These are phyloP conservation scores for Pachycephus smyrnensis DNA, from an alignment of 2,888 invertebrate genomes.

Conservation along the genomic window DNA sequence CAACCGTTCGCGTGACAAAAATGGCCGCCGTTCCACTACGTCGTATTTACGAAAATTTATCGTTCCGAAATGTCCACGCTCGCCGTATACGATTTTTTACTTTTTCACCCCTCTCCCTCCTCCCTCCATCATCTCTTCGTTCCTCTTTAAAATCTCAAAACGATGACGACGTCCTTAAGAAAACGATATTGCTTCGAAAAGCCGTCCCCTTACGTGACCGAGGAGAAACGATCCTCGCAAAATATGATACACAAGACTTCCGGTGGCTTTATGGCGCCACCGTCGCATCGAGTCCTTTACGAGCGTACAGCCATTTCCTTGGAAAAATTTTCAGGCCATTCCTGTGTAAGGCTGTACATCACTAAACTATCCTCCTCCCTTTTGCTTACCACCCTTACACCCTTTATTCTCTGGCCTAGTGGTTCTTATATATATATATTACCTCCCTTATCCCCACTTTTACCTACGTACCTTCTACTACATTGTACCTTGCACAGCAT, in stretches of 20 bases:
- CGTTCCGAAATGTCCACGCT: conserved; percentile 10
- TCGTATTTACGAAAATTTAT: background rate
- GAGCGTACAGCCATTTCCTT: conserved; percentile 15
- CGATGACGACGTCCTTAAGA: background rate
- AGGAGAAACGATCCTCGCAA: conserved; percentile 11
- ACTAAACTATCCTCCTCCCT: background rate
- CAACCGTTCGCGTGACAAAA: no score
- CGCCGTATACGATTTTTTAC: background rate
- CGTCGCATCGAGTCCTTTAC: conserved; percentile 17
- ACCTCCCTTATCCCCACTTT: background rate
- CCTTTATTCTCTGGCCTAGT: background rate
- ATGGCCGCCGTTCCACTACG: no score
- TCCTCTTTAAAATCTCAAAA: background rate
- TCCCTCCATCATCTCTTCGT: background rate
- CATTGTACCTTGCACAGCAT: background rate
- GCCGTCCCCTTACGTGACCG: background rate
- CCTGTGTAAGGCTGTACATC: background rate
- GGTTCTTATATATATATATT: background rate
- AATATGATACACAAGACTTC: conserved; percentile 23
- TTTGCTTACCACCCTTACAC: background rate
- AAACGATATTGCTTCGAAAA: background rate
- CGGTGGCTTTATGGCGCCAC: conserved; percentile 20
- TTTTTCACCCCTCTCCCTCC: background rate
- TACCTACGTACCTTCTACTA: background rate
- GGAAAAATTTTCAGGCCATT: conserved; percentile 8